phyloP scores from a whole-genome alignment of 1,140 invertebrate genomes.

The Nebria ingens region DNA sequence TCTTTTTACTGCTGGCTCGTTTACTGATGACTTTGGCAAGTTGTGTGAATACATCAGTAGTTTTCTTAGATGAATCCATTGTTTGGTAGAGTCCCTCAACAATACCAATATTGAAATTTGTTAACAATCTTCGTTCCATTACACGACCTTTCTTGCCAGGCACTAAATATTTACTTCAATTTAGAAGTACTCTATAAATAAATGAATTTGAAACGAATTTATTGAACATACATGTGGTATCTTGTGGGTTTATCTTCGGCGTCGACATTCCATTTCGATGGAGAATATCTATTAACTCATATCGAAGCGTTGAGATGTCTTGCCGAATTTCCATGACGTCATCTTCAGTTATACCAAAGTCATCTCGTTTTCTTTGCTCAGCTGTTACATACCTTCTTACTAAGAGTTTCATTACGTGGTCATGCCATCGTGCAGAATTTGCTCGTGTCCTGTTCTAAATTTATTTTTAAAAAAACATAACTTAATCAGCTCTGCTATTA shows the following conservation, averaged over 20 bases:
- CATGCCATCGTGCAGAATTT: conserved; percentile 54
- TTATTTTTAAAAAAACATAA: no score
- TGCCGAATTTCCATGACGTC: conserved; percentile 95
- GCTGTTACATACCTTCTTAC: conserved; percentile 73
- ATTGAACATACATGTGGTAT: conserved; percentile 47
- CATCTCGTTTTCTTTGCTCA: conserved; percentile 71
- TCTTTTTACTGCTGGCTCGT: conserved; percentile 45
- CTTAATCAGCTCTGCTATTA: no score
- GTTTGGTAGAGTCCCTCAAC: conserved; percentile 73
- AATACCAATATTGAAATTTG: conserved; percentile 81
- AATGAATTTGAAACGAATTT: no score
- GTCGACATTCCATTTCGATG: conserved; percentile 71
- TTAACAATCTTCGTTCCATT: conserved; percentile 74
- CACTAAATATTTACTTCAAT: conserved; percentile 38
- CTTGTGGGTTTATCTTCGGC: conserved; percentile 52
- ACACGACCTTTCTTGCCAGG: conserved; percentile 73
- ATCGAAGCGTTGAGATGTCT: conserved; percentile 77
- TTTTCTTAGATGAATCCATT: conserved; percentile 50
- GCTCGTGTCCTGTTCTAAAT: conserved; percentile 58
- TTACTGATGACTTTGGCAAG: conserved; percentile 64
- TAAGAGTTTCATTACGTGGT: conserved; percentile 65
- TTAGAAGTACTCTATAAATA: not conserved
- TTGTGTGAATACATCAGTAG: conserved; percentile 70
- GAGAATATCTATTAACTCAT: conserved; percentile 82
- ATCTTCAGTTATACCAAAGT: conserved; percentile 83